Evolutionary conservation across 2,113 vertebrate genomes (phyloP).

Genomic region (Sceloporus undulatus): DNA sequence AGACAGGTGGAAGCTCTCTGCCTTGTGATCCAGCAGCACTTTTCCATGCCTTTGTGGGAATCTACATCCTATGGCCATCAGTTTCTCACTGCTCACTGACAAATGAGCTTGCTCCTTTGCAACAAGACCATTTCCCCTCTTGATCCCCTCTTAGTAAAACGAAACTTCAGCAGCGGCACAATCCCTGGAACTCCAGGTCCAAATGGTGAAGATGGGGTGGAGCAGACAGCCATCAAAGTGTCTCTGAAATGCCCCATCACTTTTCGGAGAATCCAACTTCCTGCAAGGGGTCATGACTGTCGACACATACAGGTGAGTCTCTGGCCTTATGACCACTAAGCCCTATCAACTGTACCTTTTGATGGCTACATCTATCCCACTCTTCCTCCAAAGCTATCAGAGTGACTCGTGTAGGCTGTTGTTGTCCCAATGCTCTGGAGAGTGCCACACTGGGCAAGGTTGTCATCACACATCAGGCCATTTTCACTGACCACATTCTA

Average conservation of each 20-base stretch:
- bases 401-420: too few relatives aligned
- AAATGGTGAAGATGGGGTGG: constrained; percentile 94
- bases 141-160: constrained; percentile 80
- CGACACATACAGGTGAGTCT: constrained; percentile 91
- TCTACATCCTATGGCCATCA: background rate
- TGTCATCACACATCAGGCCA: background rate
- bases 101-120: background rate
- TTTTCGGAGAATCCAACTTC: constrained; percentile 96
- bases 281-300: constrained; percentile 93
- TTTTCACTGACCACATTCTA: background rate
- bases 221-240: constrained; percentile 97
- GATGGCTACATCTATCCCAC: background rate
- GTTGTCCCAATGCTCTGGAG: too few relatives aligned
- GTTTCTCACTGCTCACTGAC: background rate
- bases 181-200: constrained; percentile 92
- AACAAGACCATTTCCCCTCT: background rate
- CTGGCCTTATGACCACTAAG: background rate
- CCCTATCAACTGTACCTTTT: too few relatives aligned
- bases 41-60: background rate
- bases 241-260: constrained; percentile 98
- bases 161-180: constrained; percentile 94
- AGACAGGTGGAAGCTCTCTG: background rate
- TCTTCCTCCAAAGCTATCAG: background rate
- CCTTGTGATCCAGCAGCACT: background rate
- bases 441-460: background rate